Evolutionary conservation across 1,140 invertebrate genomes (phyloP).

Genomic region (Bombus fervidus): DNA sequence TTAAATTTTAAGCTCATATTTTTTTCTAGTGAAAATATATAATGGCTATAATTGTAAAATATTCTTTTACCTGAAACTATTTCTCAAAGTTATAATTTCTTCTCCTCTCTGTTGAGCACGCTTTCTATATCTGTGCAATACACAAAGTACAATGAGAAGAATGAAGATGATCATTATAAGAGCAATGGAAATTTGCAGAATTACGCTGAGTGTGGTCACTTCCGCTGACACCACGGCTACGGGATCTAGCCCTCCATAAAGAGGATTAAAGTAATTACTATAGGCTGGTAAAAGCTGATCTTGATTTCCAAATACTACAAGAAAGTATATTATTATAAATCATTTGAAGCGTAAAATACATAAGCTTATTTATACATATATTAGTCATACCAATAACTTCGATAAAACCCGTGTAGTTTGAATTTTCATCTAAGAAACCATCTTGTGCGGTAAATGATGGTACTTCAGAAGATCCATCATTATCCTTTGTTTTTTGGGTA

Average conservation of each 20-base stretch:
- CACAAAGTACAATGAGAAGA: constrained; percentile 86
- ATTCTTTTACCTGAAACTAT: constrained; percentile 85
- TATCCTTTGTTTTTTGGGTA: constrained; percentile 46
- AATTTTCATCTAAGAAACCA: constrained; percentile 87
- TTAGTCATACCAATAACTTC: constrained; percentile 88
- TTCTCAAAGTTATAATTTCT: constrained; percentile 88
- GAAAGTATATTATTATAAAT: constrained; percentile 12
- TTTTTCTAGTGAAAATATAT: background rate
- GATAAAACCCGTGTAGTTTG: constrained; percentile 92
- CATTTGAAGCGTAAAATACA: background rate
- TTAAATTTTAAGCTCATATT: constrained; percentile 43
- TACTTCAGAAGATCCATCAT: constrained; percentile 55
- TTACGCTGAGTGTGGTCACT: constrained; percentile 71
- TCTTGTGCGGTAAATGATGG: constrained; percentile 82
- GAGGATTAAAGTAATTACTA: constrained; percentile 76
- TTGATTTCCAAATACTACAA: constrained; percentile 74
- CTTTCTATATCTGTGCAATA: constrained; percentile 88
- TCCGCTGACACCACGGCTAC: constrained; percentile 67
- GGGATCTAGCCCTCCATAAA: constrained; percentile 76
- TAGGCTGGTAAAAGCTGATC: constrained; percentile 74
- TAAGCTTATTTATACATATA: background rate
- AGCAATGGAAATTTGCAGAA: constrained; percentile 84
- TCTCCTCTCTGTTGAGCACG: constrained; percentile 88
- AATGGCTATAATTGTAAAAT: background rate
- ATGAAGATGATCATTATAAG: constrained; percentile 86